Evolutionary conservation across 2,113 vertebrate genomes (phyloP), one percentile per base, ranked within the genome.

Genomic region (Poicephalus meyeri): DNA sequence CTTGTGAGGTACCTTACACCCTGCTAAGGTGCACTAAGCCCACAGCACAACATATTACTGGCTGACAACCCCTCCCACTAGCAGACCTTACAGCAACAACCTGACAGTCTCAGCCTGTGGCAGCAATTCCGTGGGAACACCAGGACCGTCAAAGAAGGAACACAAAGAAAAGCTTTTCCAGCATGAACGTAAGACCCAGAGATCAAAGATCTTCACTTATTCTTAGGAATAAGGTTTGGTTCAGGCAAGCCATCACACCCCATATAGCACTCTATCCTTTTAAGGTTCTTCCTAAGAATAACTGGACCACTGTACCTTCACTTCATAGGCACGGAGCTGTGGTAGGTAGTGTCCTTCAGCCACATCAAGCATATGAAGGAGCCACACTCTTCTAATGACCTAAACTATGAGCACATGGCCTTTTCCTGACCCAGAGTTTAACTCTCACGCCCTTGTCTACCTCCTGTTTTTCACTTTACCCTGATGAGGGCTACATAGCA

Each of bases 11-110:
- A n/a, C n/a, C n/a, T 86, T 33, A 15, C 39, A 64, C 14, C 10
- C 17, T 76, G 39, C 33, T 68, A 93, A 90, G 56, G 33, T 41
- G 17, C 47, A 56, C n/a, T 41, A 47, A 76, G 25, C 52, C 49
- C 0, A 0, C 35, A 83, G 64, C 17, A 58, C 23, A 50, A 71
- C 5, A 0, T 8, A 18, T 52, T 37, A 33, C 25, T 84, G 50
- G 28, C 29, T 68, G 33, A 25, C 37, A 63, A 46, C 13, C 16
- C 4, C 1, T 49, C 65, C 19, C 50, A 80, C 35, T 49, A 56
- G 44, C 56, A 86, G 46, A 77, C 29, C 39, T 72, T 37, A 53
- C 26, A 86, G 44, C 44, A 41, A 58, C 10, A 52, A 17, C 35
- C 44, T 12, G 19, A 81, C n/a, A 68, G 33, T 33, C 47, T 37